Percentiles rank a stretch among this genome's conserved stretches.
Conservation (phyloP, 2,888 invertebrate species). For the Itoplectis maculator region DNA sequence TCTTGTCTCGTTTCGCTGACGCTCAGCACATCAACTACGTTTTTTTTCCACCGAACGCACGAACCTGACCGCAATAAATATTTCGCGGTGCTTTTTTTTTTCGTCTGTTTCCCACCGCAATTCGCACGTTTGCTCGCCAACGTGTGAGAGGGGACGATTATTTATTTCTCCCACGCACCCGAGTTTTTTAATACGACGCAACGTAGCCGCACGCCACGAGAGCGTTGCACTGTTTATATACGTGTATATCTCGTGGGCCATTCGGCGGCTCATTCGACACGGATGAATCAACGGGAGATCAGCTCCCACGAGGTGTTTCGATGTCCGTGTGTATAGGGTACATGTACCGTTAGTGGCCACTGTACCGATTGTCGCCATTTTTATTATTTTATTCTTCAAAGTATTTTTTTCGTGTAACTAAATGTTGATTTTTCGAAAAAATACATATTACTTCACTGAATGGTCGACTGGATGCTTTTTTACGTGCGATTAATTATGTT, state of each 20-base stretch:
- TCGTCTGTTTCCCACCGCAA: neutral
- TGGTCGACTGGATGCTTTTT: no score
- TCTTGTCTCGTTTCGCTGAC: constrained; percentile 40
- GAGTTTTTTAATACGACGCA: neutral
- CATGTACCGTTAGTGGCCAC: no score
- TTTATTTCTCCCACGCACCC: constrained; percentile 16
- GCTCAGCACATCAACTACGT: constrained; percentile 41
- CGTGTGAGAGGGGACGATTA: neutral
- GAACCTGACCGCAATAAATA: constrained; percentile 11
- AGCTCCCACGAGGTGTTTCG: no score
- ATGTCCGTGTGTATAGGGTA: no score
- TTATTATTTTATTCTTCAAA: no score
- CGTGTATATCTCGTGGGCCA: neutral
- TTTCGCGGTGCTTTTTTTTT: constrained; percentile 13
- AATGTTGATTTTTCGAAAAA: no score
- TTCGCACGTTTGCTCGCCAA: constrained; percentile 12
- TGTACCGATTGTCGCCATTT: no score
- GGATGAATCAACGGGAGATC: neutral
- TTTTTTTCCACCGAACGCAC: constrained; percentile 10
- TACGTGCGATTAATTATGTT: no score
- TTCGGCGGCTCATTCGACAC: neutral
- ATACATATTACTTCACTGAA: no score
- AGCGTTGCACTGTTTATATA: neutral
- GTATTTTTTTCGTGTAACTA: no score
- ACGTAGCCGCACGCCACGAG: neutral